A percentile compares a stretch with the other conserved stretches of the same genome.
phyloP scores from a whole-genome alignment of 2,113 vertebrate genomes.

The Bubo bubo region DNA sequence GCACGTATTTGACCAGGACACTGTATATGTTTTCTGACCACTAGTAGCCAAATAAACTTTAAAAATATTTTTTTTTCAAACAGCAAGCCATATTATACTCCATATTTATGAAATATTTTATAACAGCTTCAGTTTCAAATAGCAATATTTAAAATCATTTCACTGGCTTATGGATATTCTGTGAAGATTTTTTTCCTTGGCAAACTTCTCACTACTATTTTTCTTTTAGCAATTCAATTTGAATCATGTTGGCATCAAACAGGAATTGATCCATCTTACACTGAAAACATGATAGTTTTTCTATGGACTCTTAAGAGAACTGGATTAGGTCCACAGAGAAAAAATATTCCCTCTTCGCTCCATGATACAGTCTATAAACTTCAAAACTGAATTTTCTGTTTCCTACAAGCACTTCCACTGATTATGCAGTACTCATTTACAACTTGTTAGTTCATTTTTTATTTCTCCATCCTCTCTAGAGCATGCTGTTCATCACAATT shows the following conservation, averaged over 20 bases:
- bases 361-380: background rate
- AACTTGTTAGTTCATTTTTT: slow-evolving; percentile 51
- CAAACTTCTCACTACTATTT: background rate
- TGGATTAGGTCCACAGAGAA: background rate
- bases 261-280: background rate
- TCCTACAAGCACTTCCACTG: slow-evolving; percentile 1
- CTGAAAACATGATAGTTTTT: background rate
- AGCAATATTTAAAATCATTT: background rate
- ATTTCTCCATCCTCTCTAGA: slow-evolving; percentile 31
- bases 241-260: background rate
- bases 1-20: background rate
- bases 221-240: background rate
- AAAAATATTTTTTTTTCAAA: background rate
- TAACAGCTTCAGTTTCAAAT: background rate
- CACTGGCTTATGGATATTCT: background rate
- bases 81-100: background rate
- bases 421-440: slow-evolving; percentile 14
- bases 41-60: background rate
- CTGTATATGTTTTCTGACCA: background rate
- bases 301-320: background rate
- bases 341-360: background rate
- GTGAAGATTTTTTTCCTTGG: background rate
- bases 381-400: background rate
- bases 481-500: slow-evolving; percentile 26
- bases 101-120: background rate